Percentiles rank a stretch among this genome's conserved stretches.
phyloP scores from a whole-genome alignment of 2,888 invertebrate species.

The Antheraea yamamai region DNA sequence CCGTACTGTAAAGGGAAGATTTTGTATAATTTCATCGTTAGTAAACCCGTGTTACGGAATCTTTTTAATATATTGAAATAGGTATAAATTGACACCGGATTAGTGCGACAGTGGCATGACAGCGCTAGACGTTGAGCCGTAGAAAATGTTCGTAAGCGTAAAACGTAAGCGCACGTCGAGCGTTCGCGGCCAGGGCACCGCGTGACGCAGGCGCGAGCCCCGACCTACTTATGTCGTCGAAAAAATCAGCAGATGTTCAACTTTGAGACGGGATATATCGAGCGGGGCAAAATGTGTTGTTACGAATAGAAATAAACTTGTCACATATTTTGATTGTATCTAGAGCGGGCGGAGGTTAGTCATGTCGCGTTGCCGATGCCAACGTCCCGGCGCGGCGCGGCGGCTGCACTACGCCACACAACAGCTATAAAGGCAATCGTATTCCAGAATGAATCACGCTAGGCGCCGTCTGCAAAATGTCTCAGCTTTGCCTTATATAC shows the following conservation, averaged over 20 bases:
- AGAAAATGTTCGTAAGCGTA: constrained; percentile 62
- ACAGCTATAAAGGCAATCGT: constrained; percentile 77
- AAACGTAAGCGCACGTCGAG: constrained; percentile 61
- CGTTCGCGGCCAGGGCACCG: constrained; percentile 54
- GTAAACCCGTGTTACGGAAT: background rate
- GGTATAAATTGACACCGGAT: constrained; percentile 6
- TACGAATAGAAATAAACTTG: constrained; percentile 82
- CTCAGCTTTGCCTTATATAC: constrained; percentile 70
- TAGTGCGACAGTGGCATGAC: background rate
- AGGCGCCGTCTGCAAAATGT: constrained; percentile 82
- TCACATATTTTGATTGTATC: constrained; percentile 82
- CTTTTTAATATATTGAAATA: background rate
- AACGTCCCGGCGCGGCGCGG: constrained; percentile 65
- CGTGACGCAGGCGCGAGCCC: constrained; percentile 77
- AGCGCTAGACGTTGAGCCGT: constrained; percentile 24
- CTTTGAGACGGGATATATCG: constrained; percentile 75
- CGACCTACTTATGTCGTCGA: constrained; percentile 81
- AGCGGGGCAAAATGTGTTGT: constrained; percentile 76
- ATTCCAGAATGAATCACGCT: constrained; percentile 75
- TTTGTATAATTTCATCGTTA: no score
- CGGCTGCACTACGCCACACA: constrained; percentile 52
- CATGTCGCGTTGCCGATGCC: constrained; percentile 77
- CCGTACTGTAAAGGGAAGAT: no score
- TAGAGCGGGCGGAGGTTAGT: constrained; percentile 80
- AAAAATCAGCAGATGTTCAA: constrained; percentile 80